Evolutionary conservation across 2,113 vertebrate genomes (phyloP).

Genomic region (Martes martes): DNA sequence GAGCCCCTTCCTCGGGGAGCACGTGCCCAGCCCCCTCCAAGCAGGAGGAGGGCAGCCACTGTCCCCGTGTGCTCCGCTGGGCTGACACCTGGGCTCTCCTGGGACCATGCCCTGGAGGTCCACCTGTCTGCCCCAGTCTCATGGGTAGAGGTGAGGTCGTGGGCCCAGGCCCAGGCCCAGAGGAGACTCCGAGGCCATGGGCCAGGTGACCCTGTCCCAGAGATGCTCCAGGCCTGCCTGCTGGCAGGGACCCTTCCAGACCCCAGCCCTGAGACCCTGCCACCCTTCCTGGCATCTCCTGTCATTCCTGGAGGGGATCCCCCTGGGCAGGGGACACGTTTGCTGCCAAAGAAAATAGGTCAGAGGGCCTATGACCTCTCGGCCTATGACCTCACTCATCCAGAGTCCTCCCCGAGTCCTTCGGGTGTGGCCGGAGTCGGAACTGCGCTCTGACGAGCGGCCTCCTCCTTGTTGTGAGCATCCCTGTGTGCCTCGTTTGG

Average conservation of each 20-base stretch:
- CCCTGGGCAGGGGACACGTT: background rate
- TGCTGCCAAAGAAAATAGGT: background rate
- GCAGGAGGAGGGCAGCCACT: background rate
- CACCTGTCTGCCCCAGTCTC: background rate
- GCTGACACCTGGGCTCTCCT: background rate
- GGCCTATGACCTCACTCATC: background rate
- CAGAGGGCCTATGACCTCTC: background rate
- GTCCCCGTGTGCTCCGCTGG: accelerated
- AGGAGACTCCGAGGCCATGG: background rate
- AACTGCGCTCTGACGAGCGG: too few relatives aligned
- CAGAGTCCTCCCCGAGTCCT: background rate
- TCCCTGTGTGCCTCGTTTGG: background rate
- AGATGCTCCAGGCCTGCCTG: background rate
- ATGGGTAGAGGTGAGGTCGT: background rate
- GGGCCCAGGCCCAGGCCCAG: background rate
- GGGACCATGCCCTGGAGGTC: background rate
- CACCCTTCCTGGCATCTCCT: background rate
- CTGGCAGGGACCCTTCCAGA: background rate
- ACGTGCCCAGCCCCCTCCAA: background rate
- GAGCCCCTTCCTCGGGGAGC: background rate
- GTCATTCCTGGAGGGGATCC: background rate
- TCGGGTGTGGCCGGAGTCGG: background rate
- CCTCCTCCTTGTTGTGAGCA: accelerated
- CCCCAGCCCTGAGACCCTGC: background rate
- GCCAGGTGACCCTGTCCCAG: background rate